A percentile compares a stretch with the other conserved stretches of the same genome.
Evolutionary conservation across 2,797 vertebrate species (phyloP).

Genomic region (Pipistrellus nathusii): DNA sequence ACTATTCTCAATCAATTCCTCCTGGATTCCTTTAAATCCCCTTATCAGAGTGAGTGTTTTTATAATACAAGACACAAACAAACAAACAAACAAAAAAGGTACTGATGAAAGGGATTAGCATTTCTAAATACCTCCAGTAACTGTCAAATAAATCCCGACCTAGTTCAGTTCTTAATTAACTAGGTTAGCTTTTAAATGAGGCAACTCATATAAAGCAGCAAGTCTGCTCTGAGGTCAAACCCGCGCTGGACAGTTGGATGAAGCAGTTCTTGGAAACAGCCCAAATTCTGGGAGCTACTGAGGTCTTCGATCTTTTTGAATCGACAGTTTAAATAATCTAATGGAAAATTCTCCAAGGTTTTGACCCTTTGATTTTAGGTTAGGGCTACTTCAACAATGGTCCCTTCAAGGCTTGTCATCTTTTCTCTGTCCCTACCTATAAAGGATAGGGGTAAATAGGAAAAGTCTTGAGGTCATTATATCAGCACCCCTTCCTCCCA

Average conservation of each 20-base stretch:
- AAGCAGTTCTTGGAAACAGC: conserved; percentile 61
- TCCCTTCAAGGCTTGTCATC: not conserved
- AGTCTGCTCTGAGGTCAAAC: not conserved
- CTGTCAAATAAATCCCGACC: conserved; percentile 56
- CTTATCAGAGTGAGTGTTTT: conserved; percentile 61
- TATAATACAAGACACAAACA: conserved; percentile 59
- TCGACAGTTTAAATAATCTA: conserved; percentile 17
- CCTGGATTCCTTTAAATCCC: conserved; percentile 55
- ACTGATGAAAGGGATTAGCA: conserved; percentile 68
- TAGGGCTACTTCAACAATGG: not conserved
- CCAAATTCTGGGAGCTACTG: conserved; percentile 25
- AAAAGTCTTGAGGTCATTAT: not conserved
- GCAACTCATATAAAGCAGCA: conserved; percentile 20
- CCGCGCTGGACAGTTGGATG: not conserved
- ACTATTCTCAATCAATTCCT: conserved; percentile 61
- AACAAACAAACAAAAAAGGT: conserved; percentile 35
- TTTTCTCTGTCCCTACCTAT: not conserved
- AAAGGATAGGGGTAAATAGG: not conserved
- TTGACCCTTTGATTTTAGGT: conserved; percentile 23
- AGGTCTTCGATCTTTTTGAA: conserved; percentile 38
- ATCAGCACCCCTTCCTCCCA: too few relatives aligned
- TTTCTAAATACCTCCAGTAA: conserved; percentile 61
- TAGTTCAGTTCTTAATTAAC: conserved; percentile 65
- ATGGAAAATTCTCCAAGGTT: not conserved
- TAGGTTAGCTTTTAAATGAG: conserved; percentile 72